Percentiles rank a stretch among this genome's conserved stretches.
Evolutionary conservation across 2,888 invertebrate genomes (phyloP).

Genomic region (Tipula helvola): DNA sequence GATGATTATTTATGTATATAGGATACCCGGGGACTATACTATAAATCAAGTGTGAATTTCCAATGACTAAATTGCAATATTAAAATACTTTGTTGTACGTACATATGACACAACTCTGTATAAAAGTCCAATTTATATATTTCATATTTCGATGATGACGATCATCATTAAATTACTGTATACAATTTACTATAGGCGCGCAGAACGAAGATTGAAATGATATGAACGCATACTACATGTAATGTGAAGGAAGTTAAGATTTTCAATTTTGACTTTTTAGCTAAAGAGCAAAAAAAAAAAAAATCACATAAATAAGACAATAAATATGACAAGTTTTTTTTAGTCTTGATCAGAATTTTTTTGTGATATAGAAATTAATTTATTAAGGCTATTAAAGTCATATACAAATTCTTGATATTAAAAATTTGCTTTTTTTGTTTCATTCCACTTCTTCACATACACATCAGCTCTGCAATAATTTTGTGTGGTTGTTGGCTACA

Average conservation of each 20-base stretch:
- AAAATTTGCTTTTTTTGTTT: not conserved
- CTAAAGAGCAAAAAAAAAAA: not conserved
- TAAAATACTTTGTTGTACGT: not conserved
- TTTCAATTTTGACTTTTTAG: not conserved
- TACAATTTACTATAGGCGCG: not conserved
- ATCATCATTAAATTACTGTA: not conserved
- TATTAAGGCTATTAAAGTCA: not conserved
- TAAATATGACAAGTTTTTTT: not conserved
- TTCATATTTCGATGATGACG: not conserved
- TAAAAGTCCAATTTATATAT: not conserved
- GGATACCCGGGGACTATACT: not conserved
- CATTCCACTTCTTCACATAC: not conserved
- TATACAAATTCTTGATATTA: not conserved
- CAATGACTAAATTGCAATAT: not conserved
- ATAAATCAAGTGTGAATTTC: not conserved
- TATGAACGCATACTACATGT: not conserved
- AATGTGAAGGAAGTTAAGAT: not conserved
- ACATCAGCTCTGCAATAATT: not conserved
- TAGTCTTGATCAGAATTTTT: not conserved
- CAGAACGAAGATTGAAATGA: not conserved
- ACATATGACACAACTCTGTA: not conserved
- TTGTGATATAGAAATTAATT: not conserved
- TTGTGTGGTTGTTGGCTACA: not conserved
- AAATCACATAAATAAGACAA: not conserved
- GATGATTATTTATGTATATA: not conserved